Conservation (phyloP, 2,888 invertebrate genomes). For the Abscondita cerata region DNA sequence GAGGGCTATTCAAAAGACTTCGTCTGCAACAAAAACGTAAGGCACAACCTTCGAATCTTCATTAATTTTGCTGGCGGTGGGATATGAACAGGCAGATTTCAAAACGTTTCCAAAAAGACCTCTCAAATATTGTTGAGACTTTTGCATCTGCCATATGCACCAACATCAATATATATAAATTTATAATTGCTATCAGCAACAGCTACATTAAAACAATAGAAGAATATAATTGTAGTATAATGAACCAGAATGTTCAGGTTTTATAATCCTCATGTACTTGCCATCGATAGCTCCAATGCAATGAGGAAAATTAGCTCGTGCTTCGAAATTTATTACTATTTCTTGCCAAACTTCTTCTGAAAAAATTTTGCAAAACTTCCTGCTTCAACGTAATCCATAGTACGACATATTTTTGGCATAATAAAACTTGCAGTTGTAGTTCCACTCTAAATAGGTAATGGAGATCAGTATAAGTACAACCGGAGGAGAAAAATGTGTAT, state of each 20-base stretch:
- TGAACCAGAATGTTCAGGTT: no score
- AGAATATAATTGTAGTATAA: no score
- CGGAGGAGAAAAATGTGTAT: neutral
- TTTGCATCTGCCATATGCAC: neutral
- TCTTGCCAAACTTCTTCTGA: no score
- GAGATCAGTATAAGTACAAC: neutral
- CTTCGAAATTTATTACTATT: no score
- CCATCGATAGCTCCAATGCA: no score
- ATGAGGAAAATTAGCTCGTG: no score
- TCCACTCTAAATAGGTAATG: neutral
- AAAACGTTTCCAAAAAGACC: neutral
- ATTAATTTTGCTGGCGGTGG: slow-evolving; percentile 13
- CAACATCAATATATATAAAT: slow-evolving; percentile 1
- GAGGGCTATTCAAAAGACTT: slow-evolving; percentile 25
- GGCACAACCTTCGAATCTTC: slow-evolving; percentile 2
- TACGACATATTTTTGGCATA: neutral
- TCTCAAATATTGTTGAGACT: slow-evolving; percentile 11
- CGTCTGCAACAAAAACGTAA: slow-evolving; percentile 21
- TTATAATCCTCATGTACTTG: no score
- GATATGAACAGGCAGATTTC: slow-evolving; percentile 5
- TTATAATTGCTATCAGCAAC: neutral
- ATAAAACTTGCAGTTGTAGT: neutral
- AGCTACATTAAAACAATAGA: neutral
- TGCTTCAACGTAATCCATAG: neutral
- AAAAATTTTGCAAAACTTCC: no score